A percentile compares a stretch with the other conserved stretches of the same genome.
Evolutionary conservation across 2,113 vertebrate genomes (phyloP).

Genomic region (Danionella cerebrum): DNA sequence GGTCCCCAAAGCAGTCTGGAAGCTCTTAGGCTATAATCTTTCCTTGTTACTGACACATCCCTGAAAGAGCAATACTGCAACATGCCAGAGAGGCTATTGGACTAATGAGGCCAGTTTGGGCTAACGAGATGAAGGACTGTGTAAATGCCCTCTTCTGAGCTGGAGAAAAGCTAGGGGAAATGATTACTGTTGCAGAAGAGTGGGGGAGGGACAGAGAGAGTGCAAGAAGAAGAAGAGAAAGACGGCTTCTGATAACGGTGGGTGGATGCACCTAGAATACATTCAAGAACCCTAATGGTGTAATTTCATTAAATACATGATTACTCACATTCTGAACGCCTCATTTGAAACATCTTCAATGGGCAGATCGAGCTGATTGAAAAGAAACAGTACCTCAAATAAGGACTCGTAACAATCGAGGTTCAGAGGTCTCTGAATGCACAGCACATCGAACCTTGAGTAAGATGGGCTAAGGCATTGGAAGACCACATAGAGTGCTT

Average conservation of each 20-base stretch:
- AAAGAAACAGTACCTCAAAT: no score
- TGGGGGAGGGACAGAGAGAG: neutral
- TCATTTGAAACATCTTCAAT: no score
- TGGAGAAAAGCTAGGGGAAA: slow-evolving; percentile 52
- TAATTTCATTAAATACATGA: no score
- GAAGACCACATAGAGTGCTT: no score
- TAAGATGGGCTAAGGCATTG: no score
- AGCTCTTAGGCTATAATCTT: neutral
- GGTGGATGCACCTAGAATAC: neutral
- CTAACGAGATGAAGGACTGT: slow-evolving; percentile 22
- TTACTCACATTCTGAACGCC: no score
- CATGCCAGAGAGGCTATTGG: neutral
- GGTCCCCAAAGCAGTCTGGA: neutral
- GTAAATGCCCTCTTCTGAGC: slow-evolving; percentile 42
- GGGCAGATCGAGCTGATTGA: no score
- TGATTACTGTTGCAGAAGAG: slow-evolving; percentile 47
- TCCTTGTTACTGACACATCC: slow-evolving; percentile 4
- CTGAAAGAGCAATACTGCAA: neutral
- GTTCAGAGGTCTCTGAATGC: no score
- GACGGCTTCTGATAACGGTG: slow-evolving; percentile 2
- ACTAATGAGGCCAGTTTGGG: neutral
- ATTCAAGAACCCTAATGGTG: no score
- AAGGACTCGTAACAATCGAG: no score
- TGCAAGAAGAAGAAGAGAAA: neutral
- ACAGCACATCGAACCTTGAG: no score